A percentile compares a stretch with the other conserved stretches of the same genome.
Conservation (phyloP, 2,888 invertebrate genomes). For the Lasioglossum figueresi region DNA sequence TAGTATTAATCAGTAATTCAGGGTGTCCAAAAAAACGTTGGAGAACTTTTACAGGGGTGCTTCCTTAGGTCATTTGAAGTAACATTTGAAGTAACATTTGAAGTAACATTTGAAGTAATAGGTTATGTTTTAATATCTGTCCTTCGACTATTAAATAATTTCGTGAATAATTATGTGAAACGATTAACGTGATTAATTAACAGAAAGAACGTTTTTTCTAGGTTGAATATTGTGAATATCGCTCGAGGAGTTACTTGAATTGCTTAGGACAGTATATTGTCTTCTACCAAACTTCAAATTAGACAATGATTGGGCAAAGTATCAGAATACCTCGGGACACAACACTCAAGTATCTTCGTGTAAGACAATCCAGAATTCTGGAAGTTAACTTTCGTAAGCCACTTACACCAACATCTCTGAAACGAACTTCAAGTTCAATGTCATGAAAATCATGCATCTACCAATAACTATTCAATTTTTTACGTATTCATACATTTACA, state of each 20-base stretch:
- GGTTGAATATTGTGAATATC: background rate
- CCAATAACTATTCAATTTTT: background rate
- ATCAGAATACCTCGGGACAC: background rate
- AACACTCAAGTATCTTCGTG: background rate
- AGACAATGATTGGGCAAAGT: background rate
- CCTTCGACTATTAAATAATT: background rate
- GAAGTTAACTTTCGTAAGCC: background rate
- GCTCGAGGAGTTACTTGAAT: background rate
- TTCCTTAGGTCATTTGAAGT: too few relatives aligned
- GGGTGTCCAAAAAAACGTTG: too few relatives aligned
- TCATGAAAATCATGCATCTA: background rate
- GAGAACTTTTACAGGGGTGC: too few relatives aligned
- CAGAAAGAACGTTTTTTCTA: background rate
- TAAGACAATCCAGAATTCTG: background rate
- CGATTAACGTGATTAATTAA: background rate
- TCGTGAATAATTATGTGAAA: background rate
- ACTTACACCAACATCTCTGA: background rate
- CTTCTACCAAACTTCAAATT: background rate
- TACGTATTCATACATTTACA: too few relatives aligned
- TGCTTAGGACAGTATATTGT: background rate
- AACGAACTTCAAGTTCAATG: background rate
- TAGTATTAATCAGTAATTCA: too few relatives aligned
- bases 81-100: too few relatives aligned
- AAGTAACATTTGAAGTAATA: too few relatives aligned
- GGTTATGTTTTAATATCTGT: too few relatives aligned